phyloP scores from a whole-genome alignment of 2,888 invertebrate genomes.

The Metopia argyrocephala region DNA sequence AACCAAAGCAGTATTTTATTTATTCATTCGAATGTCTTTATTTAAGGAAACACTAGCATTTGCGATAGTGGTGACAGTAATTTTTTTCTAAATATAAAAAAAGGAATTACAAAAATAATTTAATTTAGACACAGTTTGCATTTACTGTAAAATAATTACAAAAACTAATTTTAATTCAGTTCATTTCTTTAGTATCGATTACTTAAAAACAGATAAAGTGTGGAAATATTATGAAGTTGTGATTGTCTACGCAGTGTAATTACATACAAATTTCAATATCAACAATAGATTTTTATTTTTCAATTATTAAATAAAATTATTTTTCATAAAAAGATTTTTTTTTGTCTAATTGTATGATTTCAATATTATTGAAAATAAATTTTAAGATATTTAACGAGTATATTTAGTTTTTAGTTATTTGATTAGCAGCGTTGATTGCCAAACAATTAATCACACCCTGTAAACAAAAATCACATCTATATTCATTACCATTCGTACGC shows the following conservation, averaged over 20 bases:
- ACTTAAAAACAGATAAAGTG: no score
- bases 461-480: conserved; percentile 75
- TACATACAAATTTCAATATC: no score
- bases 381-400: not conserved
- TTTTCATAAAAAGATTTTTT: no score
- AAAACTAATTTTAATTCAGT: conserved; percentile 54
- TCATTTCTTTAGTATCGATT: no score
- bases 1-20: conserved; percentile 42
- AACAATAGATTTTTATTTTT: no score
- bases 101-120: conserved; percentile 22
- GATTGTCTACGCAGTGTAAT: no score
- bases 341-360: no score
- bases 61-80: conserved; percentile 25
- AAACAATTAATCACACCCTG: conserved; percentile 71
- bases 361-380: no score
- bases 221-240: no score
- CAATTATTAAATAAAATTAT: no score
- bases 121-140: conserved; percentile 65
- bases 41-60: not conserved
- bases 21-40: conserved; percentile 32
- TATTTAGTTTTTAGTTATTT: conserved; percentile 58
- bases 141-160: conserved; percentile 76
- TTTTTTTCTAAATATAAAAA: not conserved
- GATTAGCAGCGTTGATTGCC: conserved; percentile 70
- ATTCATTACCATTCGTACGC: conserved; percentile 72